Evolutionary conservation across 2,888 invertebrate genomes (phyloP).

Genomic region (Emmelina monodactyla): DNA sequence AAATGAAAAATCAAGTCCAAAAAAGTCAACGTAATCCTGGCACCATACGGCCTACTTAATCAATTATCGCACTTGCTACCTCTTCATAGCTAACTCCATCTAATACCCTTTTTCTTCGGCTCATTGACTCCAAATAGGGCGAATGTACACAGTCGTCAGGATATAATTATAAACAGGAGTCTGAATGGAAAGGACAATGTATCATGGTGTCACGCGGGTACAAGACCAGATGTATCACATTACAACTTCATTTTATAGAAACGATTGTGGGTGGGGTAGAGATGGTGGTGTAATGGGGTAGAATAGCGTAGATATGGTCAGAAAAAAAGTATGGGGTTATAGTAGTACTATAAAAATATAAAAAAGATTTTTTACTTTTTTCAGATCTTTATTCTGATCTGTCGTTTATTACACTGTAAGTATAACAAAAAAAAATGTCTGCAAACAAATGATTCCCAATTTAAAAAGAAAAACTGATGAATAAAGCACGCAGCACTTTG

Average conservation of each 20-base stretch:
- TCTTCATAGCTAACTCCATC: slow-evolving; percentile 15
- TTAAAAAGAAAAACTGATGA: too few relatives aligned
- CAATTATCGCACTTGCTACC: slow-evolving; percentile 1
- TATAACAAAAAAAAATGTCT: too few relatives aligned
- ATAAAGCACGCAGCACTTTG: too few relatives aligned
- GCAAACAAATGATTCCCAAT: too few relatives aligned
- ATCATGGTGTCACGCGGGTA: slow-evolving; percentile 47
- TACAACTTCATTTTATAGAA: slow-evolving; percentile 55
- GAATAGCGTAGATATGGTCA: too few relatives aligned
- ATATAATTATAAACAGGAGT: slow-evolving; percentile 41
- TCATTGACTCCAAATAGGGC: slow-evolving; percentile 27
- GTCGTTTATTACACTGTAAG: too few relatives aligned
- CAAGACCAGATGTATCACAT: slow-evolving; percentile 59
- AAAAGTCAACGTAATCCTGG: too few relatives aligned
- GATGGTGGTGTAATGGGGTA: slow-evolving; percentile 12
- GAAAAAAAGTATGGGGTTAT: too few relatives aligned
- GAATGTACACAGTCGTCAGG: slow-evolving; percentile 37
- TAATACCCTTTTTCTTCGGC: slow-evolving; percentile 24
- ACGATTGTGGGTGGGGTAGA: slow-evolving; percentile 41
- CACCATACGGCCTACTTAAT: neutral
- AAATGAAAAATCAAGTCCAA: too few relatives aligned
- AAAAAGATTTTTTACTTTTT: too few relatives aligned
- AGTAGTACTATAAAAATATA: too few relatives aligned
- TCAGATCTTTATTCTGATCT: too few relatives aligned
- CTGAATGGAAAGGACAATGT: slow-evolving; percentile 35